These are phyloP conservation scores for Stratiolaelaps scimitus DNA, from an alignment of 1,140 invertebrate genomes.

Conservation along the genomic window DNA sequence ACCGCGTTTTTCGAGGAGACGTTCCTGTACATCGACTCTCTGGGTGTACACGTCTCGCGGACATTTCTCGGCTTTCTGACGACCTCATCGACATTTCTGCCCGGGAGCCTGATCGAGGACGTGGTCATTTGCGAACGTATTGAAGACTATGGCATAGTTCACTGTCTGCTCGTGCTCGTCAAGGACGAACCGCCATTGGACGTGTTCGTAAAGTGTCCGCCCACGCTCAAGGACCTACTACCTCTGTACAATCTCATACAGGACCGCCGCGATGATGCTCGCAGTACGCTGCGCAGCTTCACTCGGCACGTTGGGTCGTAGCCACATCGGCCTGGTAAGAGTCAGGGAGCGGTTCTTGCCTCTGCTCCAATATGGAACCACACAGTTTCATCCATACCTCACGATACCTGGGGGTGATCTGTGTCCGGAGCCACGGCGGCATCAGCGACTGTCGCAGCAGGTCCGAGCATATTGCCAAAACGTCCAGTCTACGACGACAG, in stretches of 20 bases:
- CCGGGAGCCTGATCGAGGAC: not conserved
- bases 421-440: too few relatives aligned
- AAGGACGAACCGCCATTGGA: not conserved
- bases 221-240: constrained; percentile 6
- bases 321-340: too few relatives aligned
- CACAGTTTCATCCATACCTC: too few relatives aligned
- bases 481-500: too few relatives aligned
- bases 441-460: too few relatives aligned
- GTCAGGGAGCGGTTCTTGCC: too few relatives aligned
- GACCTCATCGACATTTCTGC: not conserved
- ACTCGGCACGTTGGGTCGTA: too few relatives aligned
- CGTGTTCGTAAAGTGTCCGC: constrained; percentile 17
- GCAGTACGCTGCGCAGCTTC: too few relatives aligned
- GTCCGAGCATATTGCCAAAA: too few relatives aligned
- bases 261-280: not conserved
- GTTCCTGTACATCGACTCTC: constrained; percentile 7
- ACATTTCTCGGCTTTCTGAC: constrained; percentile 12
- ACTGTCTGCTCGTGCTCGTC: not conserved
- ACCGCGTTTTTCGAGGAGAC: constrained; percentile 3
- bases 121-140: constrained; percentile 22
- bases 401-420: too few relatives aligned
- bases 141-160: constrained; percentile 16
- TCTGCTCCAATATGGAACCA: too few relatives aligned
- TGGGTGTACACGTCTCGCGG: constrained; percentile 1
- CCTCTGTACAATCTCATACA: constrained; percentile 18